phyloP scores from a whole-genome alignment of 37 sponge, comb jelly and placozoan species.

The Geodia barretti region DNA sequence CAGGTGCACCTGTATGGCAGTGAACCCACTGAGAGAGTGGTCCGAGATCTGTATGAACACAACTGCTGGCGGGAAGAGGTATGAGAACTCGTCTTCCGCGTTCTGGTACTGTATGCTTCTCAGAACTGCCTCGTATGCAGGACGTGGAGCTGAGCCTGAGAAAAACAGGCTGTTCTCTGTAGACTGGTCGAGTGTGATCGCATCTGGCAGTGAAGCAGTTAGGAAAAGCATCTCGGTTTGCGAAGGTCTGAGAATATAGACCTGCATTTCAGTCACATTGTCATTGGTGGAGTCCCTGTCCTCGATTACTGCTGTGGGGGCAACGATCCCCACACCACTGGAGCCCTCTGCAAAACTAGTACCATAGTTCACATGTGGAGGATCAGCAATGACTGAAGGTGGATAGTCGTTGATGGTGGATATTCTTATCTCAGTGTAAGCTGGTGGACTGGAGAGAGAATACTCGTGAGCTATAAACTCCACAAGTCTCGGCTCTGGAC shows the following conservation, averaged over 20 bases:
- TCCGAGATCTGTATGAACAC: slow-evolving; percentile 24
- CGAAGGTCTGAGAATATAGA: slow-evolving; percentile 10
- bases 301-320: slow-evolving; percentile 29
- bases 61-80: slow-evolving; percentile 4
- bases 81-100: slow-evolving; percentile 36
- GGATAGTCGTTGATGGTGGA: slow-evolving; percentile 57
- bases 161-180: background rate
- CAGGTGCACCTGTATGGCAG: slow-evolving; percentile 9
- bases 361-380: slow-evolving; percentile 18
- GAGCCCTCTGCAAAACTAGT: slow-evolving; percentile 12
- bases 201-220: background rate
- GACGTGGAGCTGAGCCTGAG: slow-evolving; percentile 22
- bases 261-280: slow-evolving; percentile 20
- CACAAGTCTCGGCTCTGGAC: slow-evolving; percentile 7
- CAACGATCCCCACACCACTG: slow-evolving; percentile 15
- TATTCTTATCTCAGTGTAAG: slow-evolving; percentile 20
- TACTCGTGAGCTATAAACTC: slow-evolving; percentile 18
- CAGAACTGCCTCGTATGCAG: slow-evolving; percentile 16
- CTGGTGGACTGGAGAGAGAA: slow-evolving; percentile 8
- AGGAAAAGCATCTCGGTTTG: slow-evolving; percentile 15
- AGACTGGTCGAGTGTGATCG: background rate
- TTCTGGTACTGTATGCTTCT: slow-evolving; percentile 19
- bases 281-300: slow-evolving; percentile 24
- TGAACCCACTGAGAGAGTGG: background rate
- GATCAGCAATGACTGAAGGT: slow-evolving; percentile 29